These are phyloP conservation scores for Pammene aurita DNA, from an alignment of 2,888 invertebrate species.

Conservation along the genomic window DNA sequence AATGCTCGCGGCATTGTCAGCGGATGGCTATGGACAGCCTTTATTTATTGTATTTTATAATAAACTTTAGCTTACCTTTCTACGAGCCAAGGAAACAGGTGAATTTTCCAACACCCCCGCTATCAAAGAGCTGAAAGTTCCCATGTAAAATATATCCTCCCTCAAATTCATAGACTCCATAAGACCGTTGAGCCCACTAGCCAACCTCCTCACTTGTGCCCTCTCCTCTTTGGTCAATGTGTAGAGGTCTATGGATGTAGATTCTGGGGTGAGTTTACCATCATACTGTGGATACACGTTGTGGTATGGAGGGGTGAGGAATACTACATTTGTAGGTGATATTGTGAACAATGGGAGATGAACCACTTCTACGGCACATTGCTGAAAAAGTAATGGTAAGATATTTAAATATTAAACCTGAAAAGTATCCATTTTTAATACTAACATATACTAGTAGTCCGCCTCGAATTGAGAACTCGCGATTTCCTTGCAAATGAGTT, in stretches of 20 bases:
- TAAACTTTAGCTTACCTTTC: conserved; percentile 72
- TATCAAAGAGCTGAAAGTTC: conserved; percentile 84
- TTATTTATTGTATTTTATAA: too few species aligned
- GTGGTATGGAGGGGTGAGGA: conserved; percentile 85
- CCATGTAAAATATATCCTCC: conserved; percentile 86
- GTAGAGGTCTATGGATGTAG: conserved; percentile 66
- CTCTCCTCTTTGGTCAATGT: conserved; percentile 68
- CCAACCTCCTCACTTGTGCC: conserved; percentile 71
- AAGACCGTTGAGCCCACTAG: conserved; percentile 79
- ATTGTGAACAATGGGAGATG: conserved; percentile 85
- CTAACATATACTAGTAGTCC: too few species aligned
- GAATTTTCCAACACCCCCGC: conserved; percentile 84
- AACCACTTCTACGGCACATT: conserved; percentile 83
- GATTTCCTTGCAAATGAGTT: too few species aligned
- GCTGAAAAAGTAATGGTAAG: conserved; percentile 70
- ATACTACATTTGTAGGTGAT: conserved; percentile 82
- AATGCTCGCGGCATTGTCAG: too few species aligned
- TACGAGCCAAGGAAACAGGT: conserved; percentile 77
- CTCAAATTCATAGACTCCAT: conserved; percentile 83
- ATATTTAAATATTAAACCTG: neutral
- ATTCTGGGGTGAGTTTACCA: conserved; percentile 61
- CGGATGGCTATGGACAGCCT: too few species aligned
- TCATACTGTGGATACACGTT: conserved; percentile 82
- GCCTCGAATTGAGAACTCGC: too few species aligned
- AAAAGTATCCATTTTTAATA: neutral